Evolutionary conservation across 1,140 invertebrate species (phyloP), one percentile per base, ranked within the genome.

Genomic region (Eufriesea mexicana): DNA sequence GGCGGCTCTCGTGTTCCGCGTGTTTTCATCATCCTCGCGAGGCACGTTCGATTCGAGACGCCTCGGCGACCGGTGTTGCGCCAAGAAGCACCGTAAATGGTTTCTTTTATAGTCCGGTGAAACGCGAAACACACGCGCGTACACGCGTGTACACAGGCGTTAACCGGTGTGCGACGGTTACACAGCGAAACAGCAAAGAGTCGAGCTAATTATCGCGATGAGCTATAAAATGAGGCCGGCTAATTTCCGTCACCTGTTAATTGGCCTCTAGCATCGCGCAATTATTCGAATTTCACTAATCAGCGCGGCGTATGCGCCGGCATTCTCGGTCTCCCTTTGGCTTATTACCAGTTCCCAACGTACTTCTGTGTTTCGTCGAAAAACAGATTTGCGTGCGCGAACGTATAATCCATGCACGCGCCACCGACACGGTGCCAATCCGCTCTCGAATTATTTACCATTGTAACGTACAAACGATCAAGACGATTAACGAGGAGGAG

Each of bases 271-370:
- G 78, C 55, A 67, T 76, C 67, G 51, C 79, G 62, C 77, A 88
- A 88, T 88, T 88, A 87, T 85, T 76, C 82, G 66, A 75, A 79
- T 86, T 70, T 84, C 72, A n/a, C 54, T 87, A 87, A 88, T 88
- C 85, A 84, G 71, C 62, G 45, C 51, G 28, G 35, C 10, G 25
- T 20, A 47, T 14, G 10, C 47, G 20, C 51, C 18, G 57, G 47
- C 66, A 66, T 84, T 57, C 73, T 61, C n/a, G 0, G 42, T 12
- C 28, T 55, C 51, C 23, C 68, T 70, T 84, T 70, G 54, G 18
- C 73, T 79, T 72, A 79, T 75, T 75, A 55, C 49, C 28, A n/a
- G 5, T 18, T 35, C 28, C 45, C 12, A 28, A 51, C 64, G 49
- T 35, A 12, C n/a, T 49, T 23, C 57, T n/a, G 45, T 81, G 61